Percentiles rank a stretch among this genome's conserved stretches.
Conservation (phyloP, 2,888 invertebrate genomes). For the Nephrotoma appendiculata region DNA sequence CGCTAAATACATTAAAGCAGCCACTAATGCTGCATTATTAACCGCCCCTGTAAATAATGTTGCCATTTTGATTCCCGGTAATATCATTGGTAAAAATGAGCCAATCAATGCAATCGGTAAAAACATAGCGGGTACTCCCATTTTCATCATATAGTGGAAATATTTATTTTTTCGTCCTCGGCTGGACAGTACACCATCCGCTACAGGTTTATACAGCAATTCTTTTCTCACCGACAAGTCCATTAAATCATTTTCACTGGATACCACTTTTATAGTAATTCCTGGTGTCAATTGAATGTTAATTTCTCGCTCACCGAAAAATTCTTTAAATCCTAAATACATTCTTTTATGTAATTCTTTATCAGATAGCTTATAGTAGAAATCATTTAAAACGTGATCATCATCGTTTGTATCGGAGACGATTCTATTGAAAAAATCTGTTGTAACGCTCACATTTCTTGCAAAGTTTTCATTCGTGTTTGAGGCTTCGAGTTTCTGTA, state of each 20-base stretch:
- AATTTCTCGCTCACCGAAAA: constrained; percentile 37
- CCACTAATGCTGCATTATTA: constrained; percentile 51
- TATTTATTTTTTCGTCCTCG: constrained; percentile 17
- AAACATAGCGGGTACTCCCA: constrained; percentile 39
- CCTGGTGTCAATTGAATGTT: constrained; percentile 37
- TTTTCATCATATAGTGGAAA: constrained; percentile 23
- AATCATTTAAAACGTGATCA: constrained; percentile 24
- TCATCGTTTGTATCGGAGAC: constrained; percentile 19
- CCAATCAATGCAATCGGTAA: constrained; percentile 50
- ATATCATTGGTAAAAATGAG: constrained; percentile 48
- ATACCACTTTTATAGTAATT: constrained; percentile 35
- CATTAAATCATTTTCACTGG: constrained; percentile 37
- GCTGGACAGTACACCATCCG: neutral
- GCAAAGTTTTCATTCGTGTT: constrained; percentile 8
- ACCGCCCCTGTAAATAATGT: constrained; percentile 43
- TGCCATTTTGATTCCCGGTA: constrained; percentile 53
- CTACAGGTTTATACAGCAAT: neutral
- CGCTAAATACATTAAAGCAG: constrained; percentile 35
- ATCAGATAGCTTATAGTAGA: constrained; percentile 35
- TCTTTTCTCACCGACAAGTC: constrained; percentile 35
- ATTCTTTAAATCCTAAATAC: constrained; percentile 34
- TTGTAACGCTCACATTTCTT: neutral
- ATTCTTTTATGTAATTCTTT: constrained; percentile 37
- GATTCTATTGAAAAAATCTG: constrained; percentile 29
- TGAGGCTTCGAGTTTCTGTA: constrained; percentile 36